Conservation (phyloP, 2,888 invertebrate species). For the Chrysolina oricalcia region DNA sequence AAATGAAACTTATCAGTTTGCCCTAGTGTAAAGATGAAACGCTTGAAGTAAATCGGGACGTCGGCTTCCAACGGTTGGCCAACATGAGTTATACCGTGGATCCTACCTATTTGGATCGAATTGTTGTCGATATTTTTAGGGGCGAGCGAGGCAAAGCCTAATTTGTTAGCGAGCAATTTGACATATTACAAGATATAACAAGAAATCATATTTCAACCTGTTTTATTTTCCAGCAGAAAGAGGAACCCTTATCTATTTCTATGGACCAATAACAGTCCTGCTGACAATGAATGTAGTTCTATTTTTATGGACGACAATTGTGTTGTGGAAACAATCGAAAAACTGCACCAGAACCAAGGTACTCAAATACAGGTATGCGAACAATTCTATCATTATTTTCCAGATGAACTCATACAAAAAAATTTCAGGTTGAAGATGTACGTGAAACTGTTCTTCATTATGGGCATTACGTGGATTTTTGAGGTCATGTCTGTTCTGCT, state of each 20-base stretch:
- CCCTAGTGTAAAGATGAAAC: too few relatives aligned
- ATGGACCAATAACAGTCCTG: slow-evolving; percentile 78
- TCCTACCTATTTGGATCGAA: too few relatives aligned
- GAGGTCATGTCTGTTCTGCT: slow-evolving; percentile 75
- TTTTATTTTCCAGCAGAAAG: slow-evolving; percentile 69
- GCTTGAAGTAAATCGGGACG: too few relatives aligned
- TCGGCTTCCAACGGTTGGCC: too few relatives aligned
- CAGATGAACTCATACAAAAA: background rate
- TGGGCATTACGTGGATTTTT: slow-evolving; percentile 83
- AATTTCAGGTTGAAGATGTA: slow-evolving; percentile 77
- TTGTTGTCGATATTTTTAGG: too few relatives aligned
- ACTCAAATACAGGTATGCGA: slow-evolving; percentile 75
- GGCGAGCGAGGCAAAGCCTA: too few relatives aligned
- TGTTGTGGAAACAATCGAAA: slow-evolving; percentile 75
- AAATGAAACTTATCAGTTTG: too few relatives aligned
- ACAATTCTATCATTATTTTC: background rate
- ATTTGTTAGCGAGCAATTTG: too few relatives aligned
- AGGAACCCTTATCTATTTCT: slow-evolving; percentile 79
- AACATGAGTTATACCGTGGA: too few relatives aligned
- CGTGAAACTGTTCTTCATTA: slow-evolving; percentile 79
- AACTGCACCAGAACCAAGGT: slow-evolving; percentile 73
- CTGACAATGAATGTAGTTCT: slow-evolving; percentile 75
- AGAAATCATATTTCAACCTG: background rate
- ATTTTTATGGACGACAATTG: slow-evolving; percentile 76
- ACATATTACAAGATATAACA: too few relatives aligned